Conservation (phyloP, 1,140 invertebrate genomes). For the Drosophila melanica region DNA sequence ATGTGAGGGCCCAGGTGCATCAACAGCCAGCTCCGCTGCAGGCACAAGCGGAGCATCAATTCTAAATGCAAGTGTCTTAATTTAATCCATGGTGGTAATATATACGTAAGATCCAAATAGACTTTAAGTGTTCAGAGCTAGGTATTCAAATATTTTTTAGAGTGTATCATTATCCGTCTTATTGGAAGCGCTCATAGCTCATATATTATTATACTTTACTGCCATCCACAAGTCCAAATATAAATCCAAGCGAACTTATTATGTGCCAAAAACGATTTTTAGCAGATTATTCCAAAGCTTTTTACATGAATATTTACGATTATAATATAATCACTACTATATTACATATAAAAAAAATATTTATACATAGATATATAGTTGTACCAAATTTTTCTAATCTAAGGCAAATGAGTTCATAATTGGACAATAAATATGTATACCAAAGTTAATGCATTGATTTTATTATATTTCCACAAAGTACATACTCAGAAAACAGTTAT, state of each 20-base stretch:
- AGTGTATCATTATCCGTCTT: slow-evolving; percentile 46
- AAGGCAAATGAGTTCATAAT: slow-evolving; percentile 52
- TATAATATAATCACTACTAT: slow-evolving; percentile 9
- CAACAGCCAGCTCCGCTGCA: slow-evolving; percentile 20
- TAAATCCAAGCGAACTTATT: slow-evolving; percentile 44
- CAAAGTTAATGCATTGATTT: not conserved
- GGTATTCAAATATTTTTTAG: slow-evolving; percentile 34
- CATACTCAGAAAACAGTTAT: no score
- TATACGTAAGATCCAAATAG: slow-evolving; percentile 48
- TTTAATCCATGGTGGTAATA: slow-evolving; percentile 22
- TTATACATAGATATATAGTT: slow-evolving; percentile 19
- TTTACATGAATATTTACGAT: slow-evolving; percentile 31
- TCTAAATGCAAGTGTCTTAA: slow-evolving; percentile 65
- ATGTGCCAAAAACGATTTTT: slow-evolving; percentile 38
- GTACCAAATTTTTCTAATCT: slow-evolving; percentile 35
- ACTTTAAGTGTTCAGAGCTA: slow-evolving; percentile 54
- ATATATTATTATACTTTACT: slow-evolving; percentile 49
- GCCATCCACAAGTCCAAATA: slow-evolving; percentile 44
- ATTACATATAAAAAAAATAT: not conserved
- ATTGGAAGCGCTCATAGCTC: slow-evolving; percentile 39
- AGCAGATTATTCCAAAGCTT: slow-evolving; percentile 34
- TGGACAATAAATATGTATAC: slow-evolving; percentile 67
- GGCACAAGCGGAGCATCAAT: slow-evolving; percentile 55
- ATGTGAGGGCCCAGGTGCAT: slow-evolving; percentile 48
- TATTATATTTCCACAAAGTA: no score